Base-by-base conservation (phyloP, 2,797 vertebrate genomes). In the Bucorvus abyssinicus region DNA sequence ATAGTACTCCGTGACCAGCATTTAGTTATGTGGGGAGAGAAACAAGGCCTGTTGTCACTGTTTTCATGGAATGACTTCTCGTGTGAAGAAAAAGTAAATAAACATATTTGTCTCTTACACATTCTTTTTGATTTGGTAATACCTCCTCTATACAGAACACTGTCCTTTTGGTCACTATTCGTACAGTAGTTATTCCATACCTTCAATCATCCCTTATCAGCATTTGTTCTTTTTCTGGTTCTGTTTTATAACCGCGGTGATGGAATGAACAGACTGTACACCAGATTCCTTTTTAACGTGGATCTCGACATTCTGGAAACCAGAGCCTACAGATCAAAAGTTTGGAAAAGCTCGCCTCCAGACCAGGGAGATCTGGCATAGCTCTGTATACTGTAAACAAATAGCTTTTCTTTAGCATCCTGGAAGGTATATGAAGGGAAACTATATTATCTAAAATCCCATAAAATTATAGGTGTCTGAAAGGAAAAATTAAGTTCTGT, bases 291-390 rank as follows among this genome's bases (percentile, higher is more conserved):
- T 69, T 69, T 44, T 55, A 82, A 47, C 74, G n/a, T 60, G 65
- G 36, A 82, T 89, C 83, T 76, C 8, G 2, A 30, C 50, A n/a
- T 92, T 81, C 93, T 89, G 90, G 88, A 91, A 96, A 81, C 27
- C 86, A 94, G 61, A 87, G 36, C 32, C 47, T 67, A 47, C 36
- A 94, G 89, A 96, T 93, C 74, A 96, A 94, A 95, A 92, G 77
- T 83, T 14, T 78, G 42, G 47, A 68, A 89, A 94, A 91, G 42
- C 89, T 91, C 94, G 34, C 14, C 24, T 93, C 80, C 87, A 90
- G 87, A 95, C 56, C 64, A 90, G 56, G 13, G 29, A 88, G 77
- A 89, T 60, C 87, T 93, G 90, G 76, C 55, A 80, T 79, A 0
- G 0, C 19, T 93, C 53, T 34, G 45, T 67, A 32, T 63, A n/a